These are phyloP conservation scores for Galago senegalensis DNA, from an alignment of 2,797 vertebrate genomes.

Conservation along the genomic window DNA sequence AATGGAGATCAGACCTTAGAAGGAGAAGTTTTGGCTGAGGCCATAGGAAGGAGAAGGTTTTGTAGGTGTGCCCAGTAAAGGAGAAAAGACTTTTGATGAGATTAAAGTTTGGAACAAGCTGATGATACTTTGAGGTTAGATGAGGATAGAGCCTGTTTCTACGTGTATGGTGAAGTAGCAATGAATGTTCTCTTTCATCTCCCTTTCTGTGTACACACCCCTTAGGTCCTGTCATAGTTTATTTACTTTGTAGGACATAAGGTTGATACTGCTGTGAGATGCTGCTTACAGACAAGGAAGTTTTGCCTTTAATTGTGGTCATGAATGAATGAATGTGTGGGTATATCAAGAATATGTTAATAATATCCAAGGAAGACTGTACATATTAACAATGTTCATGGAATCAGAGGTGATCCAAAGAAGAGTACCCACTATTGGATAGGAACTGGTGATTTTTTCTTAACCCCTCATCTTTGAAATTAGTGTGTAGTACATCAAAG, in stretches of 20 bases:
- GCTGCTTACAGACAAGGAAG: slow-evolving; percentile 93
- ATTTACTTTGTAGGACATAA: slow-evolving; percentile 93
- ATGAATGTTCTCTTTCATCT: not conserved
- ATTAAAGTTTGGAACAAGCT: slow-evolving; percentile 90
- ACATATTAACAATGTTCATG: not conserved
- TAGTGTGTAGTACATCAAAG: not conserved
- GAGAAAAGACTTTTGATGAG: slow-evolving; percentile 83
- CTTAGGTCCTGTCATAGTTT: slow-evolving; percentile 88
- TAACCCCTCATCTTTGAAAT: not conserved
- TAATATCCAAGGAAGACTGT: slow-evolving; percentile 85
- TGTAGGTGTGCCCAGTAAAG: slow-evolving; percentile 87
- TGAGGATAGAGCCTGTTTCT: slow-evolving; percentile 88
- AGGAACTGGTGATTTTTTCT: not conserved
- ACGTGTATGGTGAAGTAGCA: slow-evolving; percentile 85
- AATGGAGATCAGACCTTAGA: slow-evolving; percentile 88
- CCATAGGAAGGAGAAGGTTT: slow-evolving; percentile 87
- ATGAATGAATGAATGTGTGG: slow-evolving; percentile 94
- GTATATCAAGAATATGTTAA: slow-evolving; percentile 93
- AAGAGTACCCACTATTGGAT: not conserved
- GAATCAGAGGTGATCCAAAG: not conserved
- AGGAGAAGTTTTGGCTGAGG: slow-evolving; percentile 80
- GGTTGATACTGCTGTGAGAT: slow-evolving; percentile 94
- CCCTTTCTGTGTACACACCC: slow-evolving; percentile 45
- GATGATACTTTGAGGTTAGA: slow-evolving; percentile 89
- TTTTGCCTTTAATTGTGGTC: slow-evolving; percentile 93